Evolutionary conservation across 2,888 invertebrate genomes (phyloP).

Genomic region (Branchinecta sandiegonensis): DNA sequence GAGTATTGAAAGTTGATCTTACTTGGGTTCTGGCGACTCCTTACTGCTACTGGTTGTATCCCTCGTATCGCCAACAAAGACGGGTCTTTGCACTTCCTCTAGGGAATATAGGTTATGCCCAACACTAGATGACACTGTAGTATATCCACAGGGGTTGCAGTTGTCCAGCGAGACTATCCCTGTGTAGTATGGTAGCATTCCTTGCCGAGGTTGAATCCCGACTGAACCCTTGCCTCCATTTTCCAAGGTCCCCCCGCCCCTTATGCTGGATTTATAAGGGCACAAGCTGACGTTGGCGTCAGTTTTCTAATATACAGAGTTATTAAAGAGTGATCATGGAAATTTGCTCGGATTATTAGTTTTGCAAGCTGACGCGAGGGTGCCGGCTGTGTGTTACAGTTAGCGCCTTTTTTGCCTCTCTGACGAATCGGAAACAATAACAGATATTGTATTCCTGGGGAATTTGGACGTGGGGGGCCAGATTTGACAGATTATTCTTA

Average conservation of each 20-base stretch:
- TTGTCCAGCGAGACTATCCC: constrained; percentile 10
- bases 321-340: constrained; percentile 26
- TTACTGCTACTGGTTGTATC: too few relatives aligned
- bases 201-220: background rate
- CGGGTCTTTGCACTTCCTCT: too few relatives aligned
- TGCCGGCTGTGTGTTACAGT: background rate
- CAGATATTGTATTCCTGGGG: too few relatives aligned
- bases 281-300: constrained; percentile 2
- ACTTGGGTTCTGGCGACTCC: too few relatives aligned
- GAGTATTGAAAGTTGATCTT: too few relatives aligned
- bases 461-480: too few relatives aligned
- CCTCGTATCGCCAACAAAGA: too few relatives aligned
- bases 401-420: constrained; percentile 8
- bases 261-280: background rate
- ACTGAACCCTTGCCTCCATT: background rate
- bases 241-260: background rate
- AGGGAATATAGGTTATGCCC: too few relatives aligned
- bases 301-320: constrained; percentile 24
- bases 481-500: too few relatives aligned
- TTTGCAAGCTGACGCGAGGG: constrained; percentile 18
- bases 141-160: background rate
- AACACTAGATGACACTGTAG: background rate
- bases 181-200: constrained; percentile 14
- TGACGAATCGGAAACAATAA: background rate
- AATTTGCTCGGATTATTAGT: constrained; percentile 24